Conservation (phyloP, 2,113 vertebrate genomes). For the Pterocles gutturalis region DNA sequence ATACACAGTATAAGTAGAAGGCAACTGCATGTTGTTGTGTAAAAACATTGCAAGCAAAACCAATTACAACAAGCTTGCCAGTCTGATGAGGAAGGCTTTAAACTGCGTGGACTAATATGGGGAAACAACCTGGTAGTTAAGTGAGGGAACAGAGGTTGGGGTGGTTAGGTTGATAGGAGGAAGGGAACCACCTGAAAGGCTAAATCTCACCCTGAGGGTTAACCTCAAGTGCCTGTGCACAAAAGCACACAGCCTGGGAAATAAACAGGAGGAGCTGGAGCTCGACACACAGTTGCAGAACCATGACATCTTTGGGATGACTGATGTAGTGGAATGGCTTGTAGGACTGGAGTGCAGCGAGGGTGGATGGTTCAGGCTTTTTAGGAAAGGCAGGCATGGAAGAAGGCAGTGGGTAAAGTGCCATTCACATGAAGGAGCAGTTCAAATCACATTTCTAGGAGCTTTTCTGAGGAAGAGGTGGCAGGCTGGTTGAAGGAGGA, state of each 20-base stretch:
- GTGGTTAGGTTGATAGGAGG: neutral
- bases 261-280: neutral
- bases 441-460: neutral
- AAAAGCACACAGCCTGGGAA: neutral
- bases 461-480: neutral
- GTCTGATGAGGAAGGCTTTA: neutral
- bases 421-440: neutral
- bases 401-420: neutral
- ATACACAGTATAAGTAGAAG: neutral
- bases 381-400: neutral
- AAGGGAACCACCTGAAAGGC: neutral
- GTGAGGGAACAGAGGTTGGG: neutral
- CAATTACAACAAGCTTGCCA: neutral
- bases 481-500: neutral
- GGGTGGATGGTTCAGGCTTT: neutral
- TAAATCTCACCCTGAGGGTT: neutral
- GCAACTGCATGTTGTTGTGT: neutral
- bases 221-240: neutral
- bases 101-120: neutral
- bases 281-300: accelerated
- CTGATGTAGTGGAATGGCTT: neutral
- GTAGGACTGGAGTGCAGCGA: neutral
- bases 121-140: neutral
- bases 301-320: neutral
- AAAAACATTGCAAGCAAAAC: neutral